Evolutionary conservation across 2,113 vertebrate genomes (phyloP).

Genomic region (Takifugu flavidus): DNA sequence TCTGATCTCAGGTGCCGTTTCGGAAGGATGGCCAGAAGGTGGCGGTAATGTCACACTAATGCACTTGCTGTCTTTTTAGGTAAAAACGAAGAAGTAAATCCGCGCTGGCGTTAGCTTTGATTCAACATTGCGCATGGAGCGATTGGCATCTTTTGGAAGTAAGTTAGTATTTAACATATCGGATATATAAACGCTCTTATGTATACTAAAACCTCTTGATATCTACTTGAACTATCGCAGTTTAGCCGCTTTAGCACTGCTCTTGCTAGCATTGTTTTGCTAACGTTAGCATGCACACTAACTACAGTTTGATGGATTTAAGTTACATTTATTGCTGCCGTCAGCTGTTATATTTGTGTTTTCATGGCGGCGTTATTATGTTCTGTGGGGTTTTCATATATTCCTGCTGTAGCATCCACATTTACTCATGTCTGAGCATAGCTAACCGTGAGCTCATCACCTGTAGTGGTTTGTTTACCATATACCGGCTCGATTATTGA

Average conservation of each 20-base stretch:
- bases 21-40: background rate
- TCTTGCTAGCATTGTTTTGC: conserved; percentile 10
- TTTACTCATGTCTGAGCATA: background rate
- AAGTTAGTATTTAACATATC: conserved; percentile 59
- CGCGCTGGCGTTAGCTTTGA: conserved; percentile 1
- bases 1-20: background rate
- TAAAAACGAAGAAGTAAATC: background rate
- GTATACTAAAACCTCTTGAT: background rate
- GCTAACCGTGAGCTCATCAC: background rate
- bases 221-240: rapidly evolving
- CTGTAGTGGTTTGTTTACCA: conserved; percentile 2
- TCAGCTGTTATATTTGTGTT: too few species aligned
- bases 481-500: background rate
- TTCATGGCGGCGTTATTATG: too few species aligned
- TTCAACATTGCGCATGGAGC: conserved; percentile 76
- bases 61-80: background rate
- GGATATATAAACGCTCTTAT: too few species aligned
- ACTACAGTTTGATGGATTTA: background rate
- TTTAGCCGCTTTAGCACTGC: background rate
- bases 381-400: too few species aligned
- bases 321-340: too few species aligned
- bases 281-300: conserved; percentile 9
- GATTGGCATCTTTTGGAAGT: conserved; percentile 88
- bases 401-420: too few species aligned
- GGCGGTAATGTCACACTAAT: background rate